Evolutionary conservation across 2,888 invertebrate genomes (phyloP).

Genomic region (Brassicogethes aeneus): DNA sequence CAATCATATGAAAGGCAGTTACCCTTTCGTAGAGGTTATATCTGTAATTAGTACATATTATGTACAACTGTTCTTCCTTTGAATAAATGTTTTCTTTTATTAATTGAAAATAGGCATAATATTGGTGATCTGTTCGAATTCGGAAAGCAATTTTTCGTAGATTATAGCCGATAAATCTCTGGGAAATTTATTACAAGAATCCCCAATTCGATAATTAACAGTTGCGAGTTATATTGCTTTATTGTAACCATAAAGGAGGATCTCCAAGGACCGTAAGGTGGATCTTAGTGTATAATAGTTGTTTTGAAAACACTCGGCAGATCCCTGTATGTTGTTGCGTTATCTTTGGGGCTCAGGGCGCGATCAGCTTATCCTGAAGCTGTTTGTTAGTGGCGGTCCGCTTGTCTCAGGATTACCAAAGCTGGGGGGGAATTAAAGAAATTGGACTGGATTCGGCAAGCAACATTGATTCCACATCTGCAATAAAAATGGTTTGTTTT

Average conservation of each 20-base stretch:
- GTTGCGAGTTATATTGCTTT: constrained; percentile 16
- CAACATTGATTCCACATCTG: too few species aligned
- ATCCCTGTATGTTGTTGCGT: constrained; percentile 22
- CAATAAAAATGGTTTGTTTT: too few species aligned
- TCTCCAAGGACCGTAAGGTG: constrained; percentile 7
- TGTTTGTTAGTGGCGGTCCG: constrained; percentile 22
- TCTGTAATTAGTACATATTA: too few species aligned
- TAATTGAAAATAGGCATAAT: too few species aligned
- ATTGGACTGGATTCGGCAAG: background rate
- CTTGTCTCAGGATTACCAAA: constrained; percentile 17
- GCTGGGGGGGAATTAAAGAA: constrained; percentile 1
- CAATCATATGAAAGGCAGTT: too few species aligned
- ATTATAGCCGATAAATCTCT: background rate
- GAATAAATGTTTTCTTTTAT: too few species aligned
- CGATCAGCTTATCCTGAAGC: constrained; percentile 21
- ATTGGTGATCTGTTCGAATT: too few species aligned
- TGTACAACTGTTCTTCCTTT: too few species aligned
- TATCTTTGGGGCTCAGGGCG: constrained; percentile 22
- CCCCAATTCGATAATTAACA: background rate
- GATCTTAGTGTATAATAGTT: constrained; percentile 22
- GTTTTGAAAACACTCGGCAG: constrained; percentile 23
- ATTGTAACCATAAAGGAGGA: constrained; percentile 17
- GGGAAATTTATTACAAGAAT: background rate
- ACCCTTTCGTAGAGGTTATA: too few species aligned
- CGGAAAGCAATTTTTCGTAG: background rate